Evolutionary conservation across 2,888 invertebrate genomes (phyloP), one percentile per base, ranked within the genome.

Genomic region (Meganola albula): DNA sequence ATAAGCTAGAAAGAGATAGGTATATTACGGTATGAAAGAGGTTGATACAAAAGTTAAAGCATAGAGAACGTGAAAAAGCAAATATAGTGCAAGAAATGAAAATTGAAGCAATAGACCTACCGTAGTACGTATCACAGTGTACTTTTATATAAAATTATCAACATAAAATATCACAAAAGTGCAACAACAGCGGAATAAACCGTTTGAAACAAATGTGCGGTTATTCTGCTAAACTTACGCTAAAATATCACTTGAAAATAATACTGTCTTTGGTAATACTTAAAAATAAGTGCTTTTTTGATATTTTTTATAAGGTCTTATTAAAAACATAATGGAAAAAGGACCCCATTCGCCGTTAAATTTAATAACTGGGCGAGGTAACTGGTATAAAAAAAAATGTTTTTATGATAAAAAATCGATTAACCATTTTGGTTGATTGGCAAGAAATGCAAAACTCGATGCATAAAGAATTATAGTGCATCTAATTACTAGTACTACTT

Each of bases 141-240:
- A 64, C 74, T 78, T 78, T n/a, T n/a, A n/a, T 68, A 40, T 53
- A 63, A 58, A 63, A 60, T 60, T 69, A 71, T 53, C 39, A 66
- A 50, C 34, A 20, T 31, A 41, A 28, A 11, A 56, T 30, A 55
- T 38, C 39, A 20, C 44, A 57, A 36, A 46, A 61, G 71, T 74
- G 75, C 69, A 58, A 53, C 31, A 45, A 34, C 32, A 51, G 74
- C 75, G 67, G 74, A 82, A 77, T 78, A 63, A 62, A 74, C 83
- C 84, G 83, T 73, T 68, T 79, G 47, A 63, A 85, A 84, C 85
- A 85, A 84, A 85, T 85, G 80, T 84, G 79, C 85, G 82, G 84
- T 71, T 73, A 82, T 78, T 71, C 82, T 53, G 74, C 74, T 58
- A 35, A 37, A 34, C 36, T 44, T 59, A 58, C 55, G 29, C 44